Evolutionary conservation across 1,140 invertebrate species (phyloP).

Genomic region (Maniola jurtina): DNA sequence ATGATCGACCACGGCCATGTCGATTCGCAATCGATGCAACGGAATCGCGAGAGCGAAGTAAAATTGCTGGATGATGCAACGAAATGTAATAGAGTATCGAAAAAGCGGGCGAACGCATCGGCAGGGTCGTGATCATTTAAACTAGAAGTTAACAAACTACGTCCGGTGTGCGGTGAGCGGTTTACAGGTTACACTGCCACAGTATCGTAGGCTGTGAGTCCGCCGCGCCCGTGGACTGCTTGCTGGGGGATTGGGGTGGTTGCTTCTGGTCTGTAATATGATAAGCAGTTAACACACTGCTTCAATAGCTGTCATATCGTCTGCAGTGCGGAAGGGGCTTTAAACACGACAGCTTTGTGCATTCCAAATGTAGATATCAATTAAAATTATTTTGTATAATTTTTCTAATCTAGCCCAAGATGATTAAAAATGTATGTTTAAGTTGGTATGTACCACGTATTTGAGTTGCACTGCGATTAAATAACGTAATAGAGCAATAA

Average conservation of each 20-base stretch:
- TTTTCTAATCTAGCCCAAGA: background rate
- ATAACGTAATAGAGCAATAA: conserved; percentile 22
- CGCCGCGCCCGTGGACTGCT: conserved; percentile 84
- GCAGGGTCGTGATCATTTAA: conserved; percentile 21
- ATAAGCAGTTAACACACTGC: conserved; percentile 13
- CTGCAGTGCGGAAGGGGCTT: background rate
- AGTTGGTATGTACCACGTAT: too few relatives aligned
- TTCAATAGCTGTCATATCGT: background rate
- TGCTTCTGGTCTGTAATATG: conserved; percentile 90
- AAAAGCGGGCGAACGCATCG: conserved; percentile 25
- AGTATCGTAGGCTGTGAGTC: conserved; percentile 98
- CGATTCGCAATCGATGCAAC: conserved; percentile 24
- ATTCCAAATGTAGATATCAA: background rate
- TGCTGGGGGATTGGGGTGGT: conserved; percentile 85
- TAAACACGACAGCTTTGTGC: background rate
- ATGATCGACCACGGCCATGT: conserved; percentile 13
- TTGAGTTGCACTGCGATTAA: conserved; percentile 9
- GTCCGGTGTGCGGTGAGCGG: conserved; percentile 30
- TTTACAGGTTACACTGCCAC: conserved; percentile 97
- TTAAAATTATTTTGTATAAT: background rate
- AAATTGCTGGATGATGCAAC: conserved; percentile 26
- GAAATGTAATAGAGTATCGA: conserved; percentile 23
- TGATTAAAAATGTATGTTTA: background rate
- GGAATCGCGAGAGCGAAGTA: conserved; percentile 29
- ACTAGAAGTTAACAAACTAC: background rate